A percentile compares a stretch with the other conserved stretches of the same genome.
These are phyloP conservation scores for Lytechinus variegatus DNA, from an alignment of 35 echinoderm and acorn worm species.

Conservation along the genomic window DNA sequence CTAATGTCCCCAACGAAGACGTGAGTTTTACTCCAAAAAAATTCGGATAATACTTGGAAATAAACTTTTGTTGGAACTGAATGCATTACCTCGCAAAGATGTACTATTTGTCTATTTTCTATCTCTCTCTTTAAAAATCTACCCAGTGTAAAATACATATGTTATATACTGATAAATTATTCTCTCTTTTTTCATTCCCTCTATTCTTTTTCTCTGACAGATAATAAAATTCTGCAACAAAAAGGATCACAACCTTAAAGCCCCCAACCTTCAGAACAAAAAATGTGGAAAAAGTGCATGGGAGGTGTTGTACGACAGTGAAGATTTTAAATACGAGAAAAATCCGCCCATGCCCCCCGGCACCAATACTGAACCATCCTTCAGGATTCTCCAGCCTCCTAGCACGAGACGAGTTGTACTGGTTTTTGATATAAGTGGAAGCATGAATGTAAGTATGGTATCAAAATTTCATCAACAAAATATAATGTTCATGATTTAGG, in stretches of 20 bases:
- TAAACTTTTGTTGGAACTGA: no score
- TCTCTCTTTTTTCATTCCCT: background rate
- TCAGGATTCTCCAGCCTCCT: slow-evolving; percentile 8
- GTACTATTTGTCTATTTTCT: no score
- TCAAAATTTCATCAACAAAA: background rate
- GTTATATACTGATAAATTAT: no score
- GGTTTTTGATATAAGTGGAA: slow-evolving; percentile 9
- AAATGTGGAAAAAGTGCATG: background rate
- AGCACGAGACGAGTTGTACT: background rate
- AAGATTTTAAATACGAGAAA: background rate
- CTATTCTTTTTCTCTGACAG: background rate
- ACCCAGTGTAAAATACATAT: no score
- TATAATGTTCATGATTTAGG: no score
- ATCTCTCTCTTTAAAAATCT: no score
- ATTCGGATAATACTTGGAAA: no score
- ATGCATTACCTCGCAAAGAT: no score
- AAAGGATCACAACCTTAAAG: background rate
- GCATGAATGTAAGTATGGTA: background rate
- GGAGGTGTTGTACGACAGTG: background rate
- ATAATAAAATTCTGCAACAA: background rate
- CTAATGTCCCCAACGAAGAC: no score
- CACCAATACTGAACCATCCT: background rate
- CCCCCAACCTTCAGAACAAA: background rate
- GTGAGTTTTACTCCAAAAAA: no score
- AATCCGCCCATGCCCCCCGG: background rate